Evolutionary conservation across 2,113 vertebrate species (phyloP).

Genomic region (Pangasianodon gigas): DNA sequence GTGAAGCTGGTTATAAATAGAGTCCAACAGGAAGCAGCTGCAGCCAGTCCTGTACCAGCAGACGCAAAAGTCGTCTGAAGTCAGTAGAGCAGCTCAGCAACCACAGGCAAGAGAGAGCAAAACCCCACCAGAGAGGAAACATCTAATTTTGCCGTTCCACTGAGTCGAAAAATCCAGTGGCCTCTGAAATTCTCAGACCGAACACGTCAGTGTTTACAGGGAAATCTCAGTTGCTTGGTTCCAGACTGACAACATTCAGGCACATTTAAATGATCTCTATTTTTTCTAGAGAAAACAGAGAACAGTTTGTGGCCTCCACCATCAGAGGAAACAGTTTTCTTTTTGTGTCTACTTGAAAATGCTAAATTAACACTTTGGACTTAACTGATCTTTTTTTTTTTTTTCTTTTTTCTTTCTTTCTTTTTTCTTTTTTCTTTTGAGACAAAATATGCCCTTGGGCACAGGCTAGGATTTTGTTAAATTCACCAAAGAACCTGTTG

Average conservation of each 20-base stretch:
- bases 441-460: background rate
- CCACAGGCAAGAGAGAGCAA: constrained; percentile 39
- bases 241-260: background rate
- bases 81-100: constrained; percentile 34
- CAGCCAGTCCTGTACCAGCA: constrained; percentile 61
- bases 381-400: constrained; percentile 1
- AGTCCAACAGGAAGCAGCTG: constrained; percentile 63
- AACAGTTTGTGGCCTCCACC: background rate
- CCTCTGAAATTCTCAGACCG: constrained; percentile 10
- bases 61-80: constrained; percentile 51
- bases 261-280: background rate
- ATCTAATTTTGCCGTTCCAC: constrained; percentile 28
- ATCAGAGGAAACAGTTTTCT: background rate
- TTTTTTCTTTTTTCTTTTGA: background rate
- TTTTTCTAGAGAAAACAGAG: background rate
- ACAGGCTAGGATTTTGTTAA: background rate
- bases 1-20: constrained; percentile 69
- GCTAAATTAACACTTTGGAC: background rate
- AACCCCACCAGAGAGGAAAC: constrained; percentile 24
- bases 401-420: background rate
- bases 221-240: constrained; percentile 7
- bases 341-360: background rate
- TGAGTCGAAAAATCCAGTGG: constrained; percentile 3
- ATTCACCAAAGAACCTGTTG: background rate
- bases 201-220: background rate